Base-by-base conservation (phyloP, 1,140 invertebrate genomes). In the Hormaphis cornu region DNA sequence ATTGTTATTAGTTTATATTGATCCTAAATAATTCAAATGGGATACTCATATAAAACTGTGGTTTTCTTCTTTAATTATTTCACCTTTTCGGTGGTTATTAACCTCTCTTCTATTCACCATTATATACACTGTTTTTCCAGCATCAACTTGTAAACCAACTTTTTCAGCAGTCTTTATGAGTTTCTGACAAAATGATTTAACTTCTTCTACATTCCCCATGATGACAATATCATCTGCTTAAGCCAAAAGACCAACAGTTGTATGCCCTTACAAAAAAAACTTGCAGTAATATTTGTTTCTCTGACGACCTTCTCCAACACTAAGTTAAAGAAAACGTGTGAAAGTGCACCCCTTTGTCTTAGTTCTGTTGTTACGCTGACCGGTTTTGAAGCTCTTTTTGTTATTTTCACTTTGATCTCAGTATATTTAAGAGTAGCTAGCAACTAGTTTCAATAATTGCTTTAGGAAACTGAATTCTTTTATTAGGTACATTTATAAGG, bases 301-400 rank as follows among this genome's bases (percentile, higher is more conserved):
- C 61, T 46, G 24, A 69, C 22, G 9, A 54, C 50, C 35, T 16
- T 69, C 66, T 73, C 63, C 28, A 72, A 58, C 2, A 44, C 66
- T 8, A 73, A 26, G 16, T 73, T 73, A 50, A 74, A 73, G 3
- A 72, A 53, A 10, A 50, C 5, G 1, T 54, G 16, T 28, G 72
- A 71, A 22, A 73, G 42, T 14, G 44, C 33, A 44, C 73, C 70
- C 14, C 70, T 58, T 69, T 73, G 72, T 56, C 72, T 54, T 12
- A 74, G 18, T 24, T 59, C 70, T 30, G 54, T 58, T 35, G 54
- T 22, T n/a, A 71, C 37, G n/a, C n/a, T 54, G 40, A 72, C 70
- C 20, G 10, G 14, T 20, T 59, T 42, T 42, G 33, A 40, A 16
- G 22, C 22, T 22, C 22, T 35, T 4, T 28, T 30, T 35, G 30